Base-by-base conservation (phyloP, 2,797 vertebrate genomes). In the Tokudaia muenninki region DNA sequence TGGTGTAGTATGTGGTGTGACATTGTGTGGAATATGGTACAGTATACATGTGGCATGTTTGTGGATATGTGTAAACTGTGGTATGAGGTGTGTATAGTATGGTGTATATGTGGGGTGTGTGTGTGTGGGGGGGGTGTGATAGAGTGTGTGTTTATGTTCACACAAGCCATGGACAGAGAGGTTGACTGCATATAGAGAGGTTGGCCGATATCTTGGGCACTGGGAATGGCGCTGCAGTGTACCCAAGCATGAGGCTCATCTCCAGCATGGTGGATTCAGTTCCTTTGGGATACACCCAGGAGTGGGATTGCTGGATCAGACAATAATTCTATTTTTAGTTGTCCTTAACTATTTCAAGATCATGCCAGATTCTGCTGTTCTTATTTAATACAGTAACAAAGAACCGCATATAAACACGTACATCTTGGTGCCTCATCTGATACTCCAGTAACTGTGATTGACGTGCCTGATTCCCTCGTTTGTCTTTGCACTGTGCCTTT, bases 271-370 rank as follows among this genome's bases (percentile, higher is more conserved):
- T n/a, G 12, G 77, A 4, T 55, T 70, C 50, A 61, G 7, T 52
- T n/a, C 34, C 41, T 47, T 29, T 72, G 41, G 26, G 16, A 44
- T 6, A 17, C 31, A 24, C n/a, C 52, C 78, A 52, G 8, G 6
- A 63, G 29, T 34, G 22, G 13, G 31, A 47, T 55, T 72, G 21
- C 61, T 47, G 44, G 6, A 47, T 92, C 52, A 2, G 31, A 37
- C 26, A n/a, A 16, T 55, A n/a, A n/a, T 83, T 94, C 70, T 67
- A 31, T 59, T 44, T 88, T 83, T 21, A 88, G 55, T 59, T 78
- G 77, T 79, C 72, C 50, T 88, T 84, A 50, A 78, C 57, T 67
- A 47, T 31, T 92, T 87, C 7, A 90, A 88, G 63, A 83, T 90
- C 55, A 84, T 70, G 13, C 41, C 75, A 17, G 44, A 52, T 52